Conservation (phyloP, 2,113 vertebrate genomes). For the Falcunculus frontatus region DNA sequence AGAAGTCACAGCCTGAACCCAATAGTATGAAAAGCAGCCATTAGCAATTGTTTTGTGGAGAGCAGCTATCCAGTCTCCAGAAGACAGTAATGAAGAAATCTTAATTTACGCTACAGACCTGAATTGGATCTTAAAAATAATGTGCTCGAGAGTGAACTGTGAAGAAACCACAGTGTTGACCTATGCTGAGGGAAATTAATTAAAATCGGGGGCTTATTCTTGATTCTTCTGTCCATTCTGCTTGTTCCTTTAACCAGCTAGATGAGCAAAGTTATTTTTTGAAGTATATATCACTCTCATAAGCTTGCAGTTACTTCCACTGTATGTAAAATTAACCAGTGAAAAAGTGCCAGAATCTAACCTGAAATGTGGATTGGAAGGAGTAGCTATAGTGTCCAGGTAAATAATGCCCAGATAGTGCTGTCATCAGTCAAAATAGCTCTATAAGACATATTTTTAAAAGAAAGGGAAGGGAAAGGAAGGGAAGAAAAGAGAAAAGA, state of each 20-base stretch:
- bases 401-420: background rate
- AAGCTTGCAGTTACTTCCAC: background rate
- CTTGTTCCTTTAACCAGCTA: background rate
- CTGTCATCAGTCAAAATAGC: background rate
- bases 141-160: background rate
- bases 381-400: background rate
- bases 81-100: background rate
- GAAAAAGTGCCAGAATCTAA: background rate
- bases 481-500: background rate
- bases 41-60: background rate
- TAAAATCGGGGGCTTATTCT: background rate
- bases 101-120: background rate
- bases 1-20: background rate
- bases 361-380: background rate
- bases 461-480: background rate
- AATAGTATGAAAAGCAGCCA: background rate
- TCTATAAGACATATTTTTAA: background rate
- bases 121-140: background rate
- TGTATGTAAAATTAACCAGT: background rate
- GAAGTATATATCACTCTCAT: background rate
- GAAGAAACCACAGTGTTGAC: background rate
- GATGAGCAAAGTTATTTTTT: background rate
- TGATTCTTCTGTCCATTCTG: background rate
- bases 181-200: background rate
- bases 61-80: background rate